Percentiles rank a stretch among this genome's conserved stretches.
These are phyloP conservation scores for Microchrysa polita DNA, from an alignment of 2,888 invertebrate species.

Conservation along the genomic window DNA sequence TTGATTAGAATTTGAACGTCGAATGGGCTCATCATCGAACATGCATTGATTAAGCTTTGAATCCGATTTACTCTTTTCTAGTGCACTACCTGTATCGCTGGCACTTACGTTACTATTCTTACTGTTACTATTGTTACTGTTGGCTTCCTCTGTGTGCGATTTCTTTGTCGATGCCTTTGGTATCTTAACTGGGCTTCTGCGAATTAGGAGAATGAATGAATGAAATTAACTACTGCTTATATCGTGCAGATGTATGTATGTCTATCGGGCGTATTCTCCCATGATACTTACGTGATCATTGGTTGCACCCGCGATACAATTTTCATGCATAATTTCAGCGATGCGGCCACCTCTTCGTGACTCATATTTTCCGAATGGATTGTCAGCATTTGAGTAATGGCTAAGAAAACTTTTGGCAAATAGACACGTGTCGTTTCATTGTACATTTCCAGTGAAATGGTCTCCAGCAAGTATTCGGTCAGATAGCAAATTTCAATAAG, in stretches of 20 bases:
- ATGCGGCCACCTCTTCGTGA: constrained; percentile 70
- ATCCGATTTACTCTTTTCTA: constrained; percentile 75
- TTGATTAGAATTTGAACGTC: constrained; percentile 68
- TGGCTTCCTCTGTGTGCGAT: constrained; percentile 48
- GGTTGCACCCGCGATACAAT: constrained; percentile 81
- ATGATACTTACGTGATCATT: constrained; percentile 64
- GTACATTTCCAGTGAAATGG: constrained; percentile 79
- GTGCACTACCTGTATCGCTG: constrained; percentile 55
- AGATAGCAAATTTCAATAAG: constrained; percentile 77
- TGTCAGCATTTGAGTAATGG: constrained; percentile 71
- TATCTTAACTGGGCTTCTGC: constrained; percentile 61
- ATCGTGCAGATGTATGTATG: too few species aligned
- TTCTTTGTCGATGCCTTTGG: constrained; percentile 49
- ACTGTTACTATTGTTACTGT: constrained; percentile 47
- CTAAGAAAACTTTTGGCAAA: constrained; percentile 78
- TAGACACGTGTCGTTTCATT: constrained; percentile 81
- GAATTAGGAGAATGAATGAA: not conserved
- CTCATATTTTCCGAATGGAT: constrained; percentile 65
- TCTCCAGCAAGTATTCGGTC: constrained; percentile 79
- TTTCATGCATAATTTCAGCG: constrained; percentile 76
- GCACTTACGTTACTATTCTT: constrained; percentile 50
- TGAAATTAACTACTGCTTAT: too few species aligned
- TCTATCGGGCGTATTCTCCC: not conserved
- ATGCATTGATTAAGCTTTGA: constrained; percentile 68
- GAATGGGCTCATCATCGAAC: constrained; percentile 64